Conservation (phyloP, 2,888 invertebrate genomes). For the Elegia similella region DNA sequence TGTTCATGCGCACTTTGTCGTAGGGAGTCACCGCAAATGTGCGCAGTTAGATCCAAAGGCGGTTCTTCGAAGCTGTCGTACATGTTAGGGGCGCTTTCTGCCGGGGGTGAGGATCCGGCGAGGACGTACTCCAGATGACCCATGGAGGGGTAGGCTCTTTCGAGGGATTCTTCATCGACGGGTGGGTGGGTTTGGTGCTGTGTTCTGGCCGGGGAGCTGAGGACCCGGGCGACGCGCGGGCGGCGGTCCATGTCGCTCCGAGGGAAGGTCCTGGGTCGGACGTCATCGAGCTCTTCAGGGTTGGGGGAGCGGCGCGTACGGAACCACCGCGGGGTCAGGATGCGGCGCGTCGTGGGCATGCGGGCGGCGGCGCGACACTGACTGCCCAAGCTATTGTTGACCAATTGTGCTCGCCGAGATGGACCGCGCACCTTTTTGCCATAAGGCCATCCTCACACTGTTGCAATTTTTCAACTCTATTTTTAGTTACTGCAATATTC, state of each 20-base stretch:
- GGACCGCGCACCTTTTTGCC: constrained; percentile 28
- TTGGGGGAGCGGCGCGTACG: constrained; percentile 54
- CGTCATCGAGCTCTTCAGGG: constrained; percentile 51
- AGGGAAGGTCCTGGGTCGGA: constrained; percentile 38
- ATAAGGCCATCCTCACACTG: constrained; percentile 39
- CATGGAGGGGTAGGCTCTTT: constrained; percentile 85
- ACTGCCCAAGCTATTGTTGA: constrained; percentile 54
- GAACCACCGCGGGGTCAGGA: constrained; percentile 67
- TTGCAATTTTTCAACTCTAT: constrained; percentile 15
- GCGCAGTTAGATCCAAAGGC: constrained; percentile 85
- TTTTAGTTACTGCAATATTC: background rate
- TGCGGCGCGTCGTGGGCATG: constrained; percentile 68
- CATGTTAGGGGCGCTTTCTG: constrained; percentile 90
- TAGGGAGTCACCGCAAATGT: constrained; percentile 88
- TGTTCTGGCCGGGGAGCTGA: constrained; percentile 43
- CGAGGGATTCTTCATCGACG: constrained; percentile 77
- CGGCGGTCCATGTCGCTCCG: constrained; percentile 53
- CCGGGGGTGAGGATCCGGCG: constrained; percentile 89
- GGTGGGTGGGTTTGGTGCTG: constrained; percentile 59
- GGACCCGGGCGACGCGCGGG: constrained; percentile 51
- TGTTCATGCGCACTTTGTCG: constrained; percentile 88
- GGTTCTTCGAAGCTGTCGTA: constrained; percentile 91
- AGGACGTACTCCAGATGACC: constrained; percentile 89
- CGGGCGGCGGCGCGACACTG: constrained; percentile 60
- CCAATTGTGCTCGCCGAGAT: constrained; percentile 54